A percentile compares a stretch with the other conserved stretches of the same genome.
Evolutionary conservation across 2,888 invertebrate genomes (phyloP).

Genomic region (Drosophila recens): DNA sequence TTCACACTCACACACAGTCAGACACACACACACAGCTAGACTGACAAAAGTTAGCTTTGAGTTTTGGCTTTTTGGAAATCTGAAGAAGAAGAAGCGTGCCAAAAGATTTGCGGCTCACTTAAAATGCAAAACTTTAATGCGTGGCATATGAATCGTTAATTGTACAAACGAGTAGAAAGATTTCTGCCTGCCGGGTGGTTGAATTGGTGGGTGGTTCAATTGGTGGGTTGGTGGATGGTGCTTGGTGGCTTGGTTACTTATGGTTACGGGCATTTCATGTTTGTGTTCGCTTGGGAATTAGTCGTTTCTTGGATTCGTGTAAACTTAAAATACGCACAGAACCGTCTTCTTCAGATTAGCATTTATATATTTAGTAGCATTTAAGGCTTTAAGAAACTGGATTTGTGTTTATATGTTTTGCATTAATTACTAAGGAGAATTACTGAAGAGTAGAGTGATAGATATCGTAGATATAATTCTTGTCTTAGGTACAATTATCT

Average conservation of each 20-base stretch:
- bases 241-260: background rate
- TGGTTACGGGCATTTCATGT: conserved; percentile 18
- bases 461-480: background rate
- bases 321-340: conserved; percentile 10
- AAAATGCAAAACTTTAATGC: conserved; percentile 67
- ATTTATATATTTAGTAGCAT: background rate
- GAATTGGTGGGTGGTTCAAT: background rate
- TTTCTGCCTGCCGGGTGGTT: background rate
- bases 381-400: background rate
- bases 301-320: conserved; percentile 14
- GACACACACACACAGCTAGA: conserved; percentile 1
- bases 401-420: background rate
- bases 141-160: conserved; percentile 75
- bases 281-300: conserved; percentile 26
- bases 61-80: conserved; percentile 55
- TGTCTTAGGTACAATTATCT: background rate
- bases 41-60: conserved; percentile 48
- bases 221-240: background rate
- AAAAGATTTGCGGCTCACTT: conserved; percentile 63
- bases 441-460: background rate
- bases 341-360: conserved; percentile 13
- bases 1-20: conserved; percentile 35
- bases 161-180: conserved; percentile 49
- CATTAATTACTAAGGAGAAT: background rate
- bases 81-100: conserved; percentile 49